Conservation (phyloP, 1,140 invertebrate genomes). For the Papilio xuthus region DNA sequence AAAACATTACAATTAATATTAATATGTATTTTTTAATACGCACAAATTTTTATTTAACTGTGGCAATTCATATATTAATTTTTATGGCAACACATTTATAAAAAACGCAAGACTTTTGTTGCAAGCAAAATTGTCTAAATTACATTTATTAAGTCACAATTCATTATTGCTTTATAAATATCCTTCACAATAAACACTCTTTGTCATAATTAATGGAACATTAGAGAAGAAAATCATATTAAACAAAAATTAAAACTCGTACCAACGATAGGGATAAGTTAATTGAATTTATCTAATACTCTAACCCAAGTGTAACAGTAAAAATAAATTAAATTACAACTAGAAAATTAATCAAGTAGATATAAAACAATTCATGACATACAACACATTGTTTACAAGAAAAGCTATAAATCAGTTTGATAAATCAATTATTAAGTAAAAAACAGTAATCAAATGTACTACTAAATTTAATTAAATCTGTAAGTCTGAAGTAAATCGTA, state of each 20-base stretch:
- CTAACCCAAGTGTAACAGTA: conserved; percentile 34
- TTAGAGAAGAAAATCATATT: not conserved
- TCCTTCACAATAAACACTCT: not conserved
- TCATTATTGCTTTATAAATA: conserved; percentile 20
- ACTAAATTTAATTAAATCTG: conserved; percentile 13
- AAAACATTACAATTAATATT: conserved; percentile 14
- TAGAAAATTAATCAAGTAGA: conserved; percentile 29
- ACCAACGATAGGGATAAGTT: not conserved
- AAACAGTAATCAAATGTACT: not conserved
- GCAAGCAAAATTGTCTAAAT: conserved; percentile 24
- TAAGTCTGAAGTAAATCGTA: not conserved
- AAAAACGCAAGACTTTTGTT: not conserved
- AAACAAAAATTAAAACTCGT: not conserved
- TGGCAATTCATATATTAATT: conserved; percentile 19
- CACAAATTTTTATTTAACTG: conserved; percentile 2
- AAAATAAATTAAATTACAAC: conserved; percentile 37
- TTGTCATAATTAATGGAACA: not conserved
- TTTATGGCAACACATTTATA: conserved; percentile 31
- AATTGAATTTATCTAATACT: conserved; percentile 17
- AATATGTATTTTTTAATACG: conserved; percentile 9
- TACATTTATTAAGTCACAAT: conserved; percentile 23
- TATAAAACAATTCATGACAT: conserved; percentile 13
- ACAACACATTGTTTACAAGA: not conserved
- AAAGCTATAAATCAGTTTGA: not conserved
- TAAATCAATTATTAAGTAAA: conserved; percentile 11